A percentile compares a stretch with the other conserved stretches of the same genome.
Evolutionary conservation across 92 coral and sea anemone genomes (phyloP).

Genomic region (Paragorgia papillata): DNA sequence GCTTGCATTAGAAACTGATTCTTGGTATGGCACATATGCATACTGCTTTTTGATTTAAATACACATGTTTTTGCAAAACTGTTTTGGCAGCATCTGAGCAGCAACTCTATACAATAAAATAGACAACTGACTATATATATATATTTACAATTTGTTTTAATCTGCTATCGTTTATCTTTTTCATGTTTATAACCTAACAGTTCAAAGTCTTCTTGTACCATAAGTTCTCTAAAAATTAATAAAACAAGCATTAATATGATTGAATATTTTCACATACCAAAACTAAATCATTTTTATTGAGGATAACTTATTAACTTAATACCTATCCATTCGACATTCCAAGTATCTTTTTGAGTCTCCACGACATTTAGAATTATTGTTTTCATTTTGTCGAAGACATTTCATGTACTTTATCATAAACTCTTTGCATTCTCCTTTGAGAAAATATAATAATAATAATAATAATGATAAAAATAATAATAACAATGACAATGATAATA

Average conservation of each 20-base stretch:
- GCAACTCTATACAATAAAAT: too few relatives aligned
- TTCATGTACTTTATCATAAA: constrained; percentile 88
- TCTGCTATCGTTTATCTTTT: neutral
- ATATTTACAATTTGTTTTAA: too few relatives aligned
- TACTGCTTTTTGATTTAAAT: too few relatives aligned
- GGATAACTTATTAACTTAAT: neutral
- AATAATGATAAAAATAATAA: too few relatives aligned
- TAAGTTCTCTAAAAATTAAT: constrained; percentile 69
- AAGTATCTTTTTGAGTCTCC: constrained; percentile 80
- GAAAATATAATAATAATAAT: neutral
- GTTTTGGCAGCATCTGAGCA: too few relatives aligned
- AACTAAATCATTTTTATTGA: neutral
- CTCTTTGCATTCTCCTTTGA: constrained; percentile 90
- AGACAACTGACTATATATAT: too few relatives aligned
- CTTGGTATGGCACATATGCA: too few relatives aligned
- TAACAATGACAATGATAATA: too few relatives aligned
- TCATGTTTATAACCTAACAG: constrained; percentile 76
- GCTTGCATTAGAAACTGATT: too few relatives aligned
- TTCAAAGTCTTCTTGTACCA: constrained; percentile 86
- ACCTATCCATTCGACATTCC: constrained; percentile 98
- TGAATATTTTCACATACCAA: neutral
- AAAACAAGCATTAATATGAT: neutral
- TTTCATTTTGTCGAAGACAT: constrained; percentile 74
- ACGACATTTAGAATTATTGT: constrained; percentile 74
- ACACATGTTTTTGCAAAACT: too few relatives aligned